Conservation (phyloP, 64 coral and sea anemone species). For the Catalaphyllia jardinei region DNA sequence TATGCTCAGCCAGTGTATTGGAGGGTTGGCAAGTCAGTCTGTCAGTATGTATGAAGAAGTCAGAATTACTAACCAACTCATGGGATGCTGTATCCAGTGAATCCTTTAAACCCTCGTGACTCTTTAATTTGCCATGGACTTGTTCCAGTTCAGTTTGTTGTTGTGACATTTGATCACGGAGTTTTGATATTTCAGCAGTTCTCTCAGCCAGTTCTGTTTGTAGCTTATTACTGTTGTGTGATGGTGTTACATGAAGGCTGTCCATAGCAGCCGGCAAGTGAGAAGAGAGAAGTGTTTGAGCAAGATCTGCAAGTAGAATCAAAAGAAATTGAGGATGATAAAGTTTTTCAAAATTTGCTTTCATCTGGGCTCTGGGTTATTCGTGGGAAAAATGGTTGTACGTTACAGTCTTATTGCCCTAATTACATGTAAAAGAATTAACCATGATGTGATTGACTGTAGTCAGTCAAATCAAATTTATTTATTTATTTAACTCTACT, state of each 20-base stretch:
- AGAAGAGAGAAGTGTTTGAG: slow-evolving; percentile 59
- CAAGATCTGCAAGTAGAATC: slow-evolving; percentile 59
- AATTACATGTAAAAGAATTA: too few relatives aligned
- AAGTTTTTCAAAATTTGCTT: not conserved
- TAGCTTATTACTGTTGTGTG: slow-evolving; percentile 40
- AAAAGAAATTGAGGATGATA: not conserved
- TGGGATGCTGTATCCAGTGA: slow-evolving; percentile 65
- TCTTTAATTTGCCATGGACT: slow-evolving; percentile 58
- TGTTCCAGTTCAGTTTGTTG: slow-evolving; percentile 80
- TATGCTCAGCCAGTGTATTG: too few relatives aligned
- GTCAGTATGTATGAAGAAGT: not conserved
- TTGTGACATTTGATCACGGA: slow-evolving; percentile 85
- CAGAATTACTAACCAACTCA: slow-evolving; percentile 66
- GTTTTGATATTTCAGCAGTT: slow-evolving; percentile 77
- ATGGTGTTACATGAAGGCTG: not conserved
- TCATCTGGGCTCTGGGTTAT: too few relatives aligned
- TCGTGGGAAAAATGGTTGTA: too few relatives aligned
- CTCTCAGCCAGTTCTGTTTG: slow-evolving; percentile 67
- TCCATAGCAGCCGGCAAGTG: slow-evolving; percentile 9
- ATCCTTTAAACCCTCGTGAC: slow-evolving; percentile 45
- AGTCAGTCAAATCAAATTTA: too few relatives aligned
- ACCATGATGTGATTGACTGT: too few relatives aligned
- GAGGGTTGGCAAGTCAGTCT: not conserved
- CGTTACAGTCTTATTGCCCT: too few relatives aligned
- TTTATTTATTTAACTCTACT: too few relatives aligned